Conservation (phyloP, 1,140 invertebrate species). For the honey bee (Apis mellifera) region Amel_HAv3.1 CM009936.2:6857001-6857500, state of each 20-base stretch:
- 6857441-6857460: too few relatives aligned
- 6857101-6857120: not conserved
- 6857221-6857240: too few relatives aligned
- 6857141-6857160: not conserved
- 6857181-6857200: not conserved
- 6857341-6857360: too few relatives aligned
- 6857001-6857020: not conserved
- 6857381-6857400: too few relatives aligned
- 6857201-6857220: not conserved
- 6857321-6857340: too few relatives aligned
- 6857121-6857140: not conserved
- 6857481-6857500: too few relatives aligned
- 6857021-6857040: constrained; percentile 5
- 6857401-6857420: too few relatives aligned
- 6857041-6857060: not conserved
- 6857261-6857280: not conserved
- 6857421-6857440: too few relatives aligned
- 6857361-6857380: too few relatives aligned
- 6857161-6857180: not conserved
- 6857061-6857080: not conserved
- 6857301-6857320: too few relatives aligned
- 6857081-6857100: constrained; percentile 27
- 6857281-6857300: not conserved
- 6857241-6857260: too few relatives aligned
- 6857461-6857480: too few relatives aligned